A percentile compares a stretch with the other conserved stretches of the same genome.
phyloP scores from a whole-genome alignment of 2,113 vertebrate species.

The Pachypanchax playfairii region DNA sequence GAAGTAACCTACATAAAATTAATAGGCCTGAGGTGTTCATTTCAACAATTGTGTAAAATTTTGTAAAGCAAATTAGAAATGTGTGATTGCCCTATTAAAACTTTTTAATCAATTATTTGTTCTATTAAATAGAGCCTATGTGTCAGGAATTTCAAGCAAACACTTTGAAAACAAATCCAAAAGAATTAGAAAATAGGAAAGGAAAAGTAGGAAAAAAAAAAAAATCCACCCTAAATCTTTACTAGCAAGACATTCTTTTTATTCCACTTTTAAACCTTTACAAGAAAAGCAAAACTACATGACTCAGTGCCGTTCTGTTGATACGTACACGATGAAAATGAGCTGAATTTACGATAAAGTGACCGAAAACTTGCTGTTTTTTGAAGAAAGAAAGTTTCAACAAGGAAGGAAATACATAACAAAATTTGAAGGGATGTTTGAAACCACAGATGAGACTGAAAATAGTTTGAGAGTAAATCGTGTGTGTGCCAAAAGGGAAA shows the following conservation, averaged over 20 bases:
- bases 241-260: neutral
- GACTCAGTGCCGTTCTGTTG: neutral
- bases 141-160: constrained; percentile 1
- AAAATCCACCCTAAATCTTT: neutral
- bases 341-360: constrained; percentile 11
- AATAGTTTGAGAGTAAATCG: constrained; percentile 19
- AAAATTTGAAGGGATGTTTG: constrained; percentile 39
- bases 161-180: too few species aligned
- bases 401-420: constrained; percentile 45
- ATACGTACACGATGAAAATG: neutral
- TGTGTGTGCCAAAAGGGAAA: constrained; percentile 22
- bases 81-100: constrained; percentile 47
- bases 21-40: constrained; percentile 38
- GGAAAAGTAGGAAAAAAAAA: too few species aligned
- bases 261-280: neutral
- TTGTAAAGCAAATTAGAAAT: constrained; percentile 20
- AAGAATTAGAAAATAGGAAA: neutral
- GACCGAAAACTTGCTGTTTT: neutral
- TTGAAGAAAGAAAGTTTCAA: neutral
- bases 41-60: neutral
- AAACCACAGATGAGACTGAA: constrained; percentile 37
- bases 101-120: too few species aligned
- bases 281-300: neutral
- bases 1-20: constrained; percentile 58
- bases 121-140: constrained; percentile 9